Conservation (phyloP, 2,888 invertebrate genomes). For the Eupithecia dodoneata region DNA sequence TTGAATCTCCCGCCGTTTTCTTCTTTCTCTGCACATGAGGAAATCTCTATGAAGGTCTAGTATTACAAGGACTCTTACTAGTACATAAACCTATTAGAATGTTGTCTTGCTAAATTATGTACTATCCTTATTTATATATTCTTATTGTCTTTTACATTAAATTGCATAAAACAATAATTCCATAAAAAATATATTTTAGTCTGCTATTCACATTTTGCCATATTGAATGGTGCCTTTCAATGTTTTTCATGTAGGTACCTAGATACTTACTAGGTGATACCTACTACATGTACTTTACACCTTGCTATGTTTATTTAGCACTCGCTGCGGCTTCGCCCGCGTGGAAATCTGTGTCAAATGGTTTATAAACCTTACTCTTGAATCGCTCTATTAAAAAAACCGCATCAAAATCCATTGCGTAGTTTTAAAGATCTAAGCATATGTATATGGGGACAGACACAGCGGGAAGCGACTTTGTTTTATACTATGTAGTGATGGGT, state of each 20-base stretch:
- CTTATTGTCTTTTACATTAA: neutral
- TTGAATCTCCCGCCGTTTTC: constrained; percentile 12
- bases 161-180: neutral
- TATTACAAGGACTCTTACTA: neutral
- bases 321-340: too few relatives aligned
- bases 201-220: neutral
- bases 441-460: too few relatives aligned
- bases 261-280: too few relatives aligned
- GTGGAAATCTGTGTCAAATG: too few relatives aligned
- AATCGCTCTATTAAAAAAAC: too few relatives aligned
- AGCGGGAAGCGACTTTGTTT: too few relatives aligned
- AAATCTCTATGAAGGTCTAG: neutral
- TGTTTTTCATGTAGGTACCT: neutral
- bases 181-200: neutral
- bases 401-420: too few relatives aligned
- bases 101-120: neutral
- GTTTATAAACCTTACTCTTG: too few relatives aligned
- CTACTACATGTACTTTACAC: too few relatives aligned
- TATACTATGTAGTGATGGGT: neutral
- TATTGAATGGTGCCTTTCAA: neutral
- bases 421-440: too few relatives aligned
- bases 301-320: too few relatives aligned
- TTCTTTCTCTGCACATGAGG: neutral
- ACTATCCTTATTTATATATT: neutral
- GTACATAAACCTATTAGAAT: neutral